Base-by-base conservation (phyloP, 1,140 invertebrate genomes). In the Drosophila pseudoananassae region DNA sequence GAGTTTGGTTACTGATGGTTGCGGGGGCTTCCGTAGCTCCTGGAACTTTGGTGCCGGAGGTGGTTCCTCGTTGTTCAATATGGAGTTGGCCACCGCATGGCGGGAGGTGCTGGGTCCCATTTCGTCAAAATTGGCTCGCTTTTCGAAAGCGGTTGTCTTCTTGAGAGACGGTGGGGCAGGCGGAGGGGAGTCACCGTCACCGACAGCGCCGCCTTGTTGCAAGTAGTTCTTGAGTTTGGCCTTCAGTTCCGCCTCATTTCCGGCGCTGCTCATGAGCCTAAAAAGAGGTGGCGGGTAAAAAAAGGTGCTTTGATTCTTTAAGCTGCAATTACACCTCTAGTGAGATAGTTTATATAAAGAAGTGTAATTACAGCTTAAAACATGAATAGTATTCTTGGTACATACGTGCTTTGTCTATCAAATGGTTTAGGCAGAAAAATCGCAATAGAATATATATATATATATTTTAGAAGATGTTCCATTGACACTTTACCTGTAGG, bases 401-500 rank as follows among this genome's bases (percentile, higher is more conserved):
- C 72, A 59, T 76, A 76, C 72, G 54, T 76, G 61, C 53, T 43
- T 75, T 47, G 54, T 29, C 72, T 75, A 65, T 51, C 51, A 46
- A 10, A 27, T 66, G 25, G 25, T 31, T 50, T 29, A 31, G 12
- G 14, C 27, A 38, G 38, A 27, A 17, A 51, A 17, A 52, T 52
- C 9, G 36, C 20, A 53, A 45, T 20, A 54, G n/a, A 15, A 52
- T 23, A 43, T 12, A 36, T 4, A 4, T 38, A 61, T 31, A 9
- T 23, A 47, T 15, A 4, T 25, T 27, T 47, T 15, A 14, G 17
- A 29, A 50, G 25, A 15, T 56, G 55, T 1, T 9, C 5, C 15
- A 38, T 20, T 36, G 33, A 8, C 1, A 20, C 92, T 91, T 79
- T 93, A 95, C 93, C 95, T 95, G 65, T 94, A 93, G 4, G 94